These are phyloP conservation scores for Trachythela sp. DNA, from an alignment of 64 coral and sea anemone genomes.

Conservation along the genomic window DNA sequence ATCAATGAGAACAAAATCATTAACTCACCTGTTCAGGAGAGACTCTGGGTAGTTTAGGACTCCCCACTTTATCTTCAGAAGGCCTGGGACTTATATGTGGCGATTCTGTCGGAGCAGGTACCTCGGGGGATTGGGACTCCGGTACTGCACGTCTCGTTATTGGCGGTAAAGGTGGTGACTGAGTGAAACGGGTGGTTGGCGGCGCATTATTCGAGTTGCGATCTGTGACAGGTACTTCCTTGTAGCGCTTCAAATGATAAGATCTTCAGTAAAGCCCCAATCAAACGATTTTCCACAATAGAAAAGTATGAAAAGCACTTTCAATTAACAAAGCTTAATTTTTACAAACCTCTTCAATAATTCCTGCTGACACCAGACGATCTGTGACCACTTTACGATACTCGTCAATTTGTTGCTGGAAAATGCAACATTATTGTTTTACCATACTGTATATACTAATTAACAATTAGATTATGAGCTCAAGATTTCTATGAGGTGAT, in stretches of 20 bases:
- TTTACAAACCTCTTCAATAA: neutral
- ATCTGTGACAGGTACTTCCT: neutral
- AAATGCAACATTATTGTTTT: neutral
- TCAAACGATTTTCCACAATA: too few relatives aligned
- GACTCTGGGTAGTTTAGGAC: neutral
- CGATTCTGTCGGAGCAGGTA: neutral
- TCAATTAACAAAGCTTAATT: neutral
- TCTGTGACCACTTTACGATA: slow-evolving; percentile 73
- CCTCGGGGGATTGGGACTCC: neutral
- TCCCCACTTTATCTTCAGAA: neutral
- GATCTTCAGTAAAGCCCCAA: too few relatives aligned
- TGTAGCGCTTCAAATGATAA: neutral
- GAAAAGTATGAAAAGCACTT: neutral
- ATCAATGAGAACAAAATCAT: too few relatives aligned
- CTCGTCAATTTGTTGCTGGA: slow-evolving; percentile 80
- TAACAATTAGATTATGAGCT: too few relatives aligned
- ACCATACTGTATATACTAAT: too few relatives aligned
- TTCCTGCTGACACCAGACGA: neutral
- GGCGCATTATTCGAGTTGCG: neutral
- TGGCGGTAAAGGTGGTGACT: neutral
- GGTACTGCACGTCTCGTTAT: neutral
- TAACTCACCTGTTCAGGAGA: neutral
- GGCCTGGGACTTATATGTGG: neutral
- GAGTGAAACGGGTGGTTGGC: neutral
- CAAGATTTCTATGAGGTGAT: too few relatives aligned